Evolutionary conservation across 2,888 invertebrate species (phyloP), one percentile per base, ranked within the genome.

Genomic region (Pseudococcus longispinus): DNA sequence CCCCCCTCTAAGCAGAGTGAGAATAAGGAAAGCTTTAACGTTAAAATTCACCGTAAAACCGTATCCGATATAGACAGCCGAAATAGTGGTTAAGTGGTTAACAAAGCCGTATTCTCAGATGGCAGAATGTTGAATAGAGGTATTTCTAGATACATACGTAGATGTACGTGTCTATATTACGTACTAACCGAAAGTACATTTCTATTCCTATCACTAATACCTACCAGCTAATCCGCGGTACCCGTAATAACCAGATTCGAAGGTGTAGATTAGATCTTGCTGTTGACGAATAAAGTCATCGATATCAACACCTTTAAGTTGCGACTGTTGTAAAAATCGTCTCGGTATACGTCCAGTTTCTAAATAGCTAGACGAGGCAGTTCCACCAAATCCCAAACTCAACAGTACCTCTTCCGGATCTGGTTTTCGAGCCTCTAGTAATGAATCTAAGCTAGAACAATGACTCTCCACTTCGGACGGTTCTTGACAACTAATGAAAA

Each of bases 371-470:
- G 83, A 60, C 37, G 87, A 88, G 60, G 87, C 86, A n/a, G 84
- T 84, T 26, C 88, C 88, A 0, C 96, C 96, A 90, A 96, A 96
- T 15, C 96, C 96, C 87, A 96, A 92, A 88, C 95, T 95, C 84
- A 96, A 91, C 42, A 98, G 92, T 87, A 98, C 94, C 87, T 96
- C 95, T 90, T 97, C 97, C 0, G 97, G 97, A 91, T 98, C 97
- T 29, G 96, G 95, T 90, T 94, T 95, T 60, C 97, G 92, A 23
- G 95, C 93, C 89, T 96, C 96, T 89, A 97, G 91, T 84, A 97
- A 93, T 90, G 95, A 96, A 90, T 96, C 94, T 51, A 96, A 95
- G 89, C 94, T 93, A 32, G 90, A 88, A 89, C 89, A 84, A 89
- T 89, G 89, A 84, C 90, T 90, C 23, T 89, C 90, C 13, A 89